Evolutionary conservation across 2,888 invertebrate species (phyloP).

Genomic region (Phengaris alcon): DNA sequence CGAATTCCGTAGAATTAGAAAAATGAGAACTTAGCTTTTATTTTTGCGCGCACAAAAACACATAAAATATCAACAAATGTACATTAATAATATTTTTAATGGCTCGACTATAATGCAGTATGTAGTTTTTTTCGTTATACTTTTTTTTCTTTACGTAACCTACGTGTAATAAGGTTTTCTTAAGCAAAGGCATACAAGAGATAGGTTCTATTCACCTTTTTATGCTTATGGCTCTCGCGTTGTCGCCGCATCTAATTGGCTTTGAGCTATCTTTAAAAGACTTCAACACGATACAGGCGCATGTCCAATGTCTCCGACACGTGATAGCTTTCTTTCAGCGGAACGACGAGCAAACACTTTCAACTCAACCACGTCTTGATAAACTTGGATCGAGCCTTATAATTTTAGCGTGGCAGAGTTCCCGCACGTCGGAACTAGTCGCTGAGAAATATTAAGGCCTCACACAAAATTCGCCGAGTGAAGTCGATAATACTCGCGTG

Average conservation of each 20-base stretch:
- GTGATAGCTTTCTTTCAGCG: background rate
- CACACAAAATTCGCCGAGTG: too few relatives aligned
- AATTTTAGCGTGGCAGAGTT: too few relatives aligned
- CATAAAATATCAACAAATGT: too few relatives aligned
- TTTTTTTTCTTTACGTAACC: background rate
- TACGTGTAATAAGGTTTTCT: conserved; percentile 34
- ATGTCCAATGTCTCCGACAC: conserved; percentile 46
- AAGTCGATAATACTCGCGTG: too few relatives aligned
- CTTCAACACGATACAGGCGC: conserved; percentile 50
- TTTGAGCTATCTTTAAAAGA: conserved; percentile 71
- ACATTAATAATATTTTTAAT: background rate
- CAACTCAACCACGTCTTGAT: too few relatives aligned
- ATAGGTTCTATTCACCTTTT: conserved; percentile 28
- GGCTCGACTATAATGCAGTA: background rate
- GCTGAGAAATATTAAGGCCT: too few relatives aligned
- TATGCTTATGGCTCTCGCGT: conserved; percentile 41
- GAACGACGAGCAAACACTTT: background rate
- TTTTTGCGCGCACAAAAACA: background rate
- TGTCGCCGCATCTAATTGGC: conserved; percentile 74
- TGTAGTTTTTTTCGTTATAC: background rate
- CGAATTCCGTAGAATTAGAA: background rate
- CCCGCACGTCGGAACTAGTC: too few relatives aligned
- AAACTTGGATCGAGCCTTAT: too few relatives aligned
- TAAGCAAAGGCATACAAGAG: conserved; percentile 30
- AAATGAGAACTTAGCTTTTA: background rate